A percentile compares a stretch with the other conserved stretches of the same genome.
These are phyloP conservation scores for Spicauda simplicius DNA, from an alignment of 2,888 invertebrate genomes.

Conservation along the genomic window DNA sequence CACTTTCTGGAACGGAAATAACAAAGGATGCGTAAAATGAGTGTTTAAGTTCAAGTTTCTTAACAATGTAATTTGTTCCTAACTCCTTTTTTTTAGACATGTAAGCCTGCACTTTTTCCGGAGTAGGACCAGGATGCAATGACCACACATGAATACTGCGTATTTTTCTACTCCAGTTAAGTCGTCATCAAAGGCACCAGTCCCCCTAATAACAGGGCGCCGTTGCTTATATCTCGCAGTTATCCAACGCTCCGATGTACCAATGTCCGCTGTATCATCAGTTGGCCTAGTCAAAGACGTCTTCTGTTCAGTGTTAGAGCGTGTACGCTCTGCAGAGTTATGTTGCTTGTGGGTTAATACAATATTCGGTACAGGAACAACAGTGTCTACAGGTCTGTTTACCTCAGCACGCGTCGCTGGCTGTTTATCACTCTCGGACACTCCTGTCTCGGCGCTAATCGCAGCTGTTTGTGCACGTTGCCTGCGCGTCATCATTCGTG, in stretches of 20 bases:
- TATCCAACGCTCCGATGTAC: background rate
- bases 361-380: background rate
- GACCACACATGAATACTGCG: too few relatives aligned
- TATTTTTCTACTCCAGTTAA: slow-evolving; percentile 8
- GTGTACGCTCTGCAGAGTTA: background rate
- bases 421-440: background rate
- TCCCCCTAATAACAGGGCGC: slow-evolving; percentile 5
- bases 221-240: slow-evolving; percentile 4
- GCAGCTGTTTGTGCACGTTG: background rate
- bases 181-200: slow-evolving; percentile 72
- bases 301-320: background rate
- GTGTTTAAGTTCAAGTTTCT: too few relatives aligned
- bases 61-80: too few relatives aligned
- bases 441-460: background rate
- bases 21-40: too few relatives aligned
- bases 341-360: background rate
- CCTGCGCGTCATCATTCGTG: slow-evolving; percentile 13
- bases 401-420: background rate
- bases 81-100: too few relatives aligned
- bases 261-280: background rate
- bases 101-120: too few relatives aligned
- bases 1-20: too few relatives aligned
- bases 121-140: too few relatives aligned
- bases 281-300: background rate
- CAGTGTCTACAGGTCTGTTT: background rate